Evolutionary conservation across 2,888 invertebrate species (phyloP).

Genomic region (Parnassius glacialis): DNA sequence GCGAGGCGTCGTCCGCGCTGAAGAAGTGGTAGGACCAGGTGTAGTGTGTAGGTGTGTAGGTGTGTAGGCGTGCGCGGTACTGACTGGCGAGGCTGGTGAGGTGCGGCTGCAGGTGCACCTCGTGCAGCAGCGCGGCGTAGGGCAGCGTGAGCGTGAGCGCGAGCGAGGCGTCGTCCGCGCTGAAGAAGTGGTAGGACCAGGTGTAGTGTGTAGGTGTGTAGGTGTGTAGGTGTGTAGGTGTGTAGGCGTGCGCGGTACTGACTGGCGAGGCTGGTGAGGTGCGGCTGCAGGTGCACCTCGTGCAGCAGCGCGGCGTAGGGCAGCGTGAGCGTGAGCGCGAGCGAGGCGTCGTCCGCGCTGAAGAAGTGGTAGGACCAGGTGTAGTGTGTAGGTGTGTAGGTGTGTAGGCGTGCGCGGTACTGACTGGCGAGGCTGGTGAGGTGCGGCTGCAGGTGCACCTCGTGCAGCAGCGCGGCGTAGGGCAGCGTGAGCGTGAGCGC

Average conservation of each 20-base stretch:
- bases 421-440: slow-evolving; percentile 89
- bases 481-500: slow-evolving; percentile 93
- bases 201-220: no score
- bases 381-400: no score
- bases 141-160: slow-evolving; percentile 93
- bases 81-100: slow-evolving; percentile 89
- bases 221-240: no score
- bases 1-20: slow-evolving; percentile 90
- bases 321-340: slow-evolving; percentile 91
- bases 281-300: slow-evolving; percentile 93
- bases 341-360: slow-evolving; percentile 90
- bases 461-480: slow-evolving; percentile 92
- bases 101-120: slow-evolving; percentile 93
- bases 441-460: slow-evolving; percentile 93
- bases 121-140: slow-evolving; percentile 92
- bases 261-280: slow-evolving; percentile 90
- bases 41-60: no score
- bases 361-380: slow-evolving; percentile 99
- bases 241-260: slow-evolving; percentile 42
- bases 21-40: slow-evolving; percentile 99
- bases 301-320: slow-evolving; percentile 94
- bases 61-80: slow-evolving; percentile 37
- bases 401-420: slow-evolving; percentile 37
- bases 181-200: slow-evolving; percentile 98
- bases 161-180: slow-evolving; percentile 90